phyloP scores from a whole-genome alignment of 2,113 vertebrate genomes.

The Calonectris borealis region DNA sequence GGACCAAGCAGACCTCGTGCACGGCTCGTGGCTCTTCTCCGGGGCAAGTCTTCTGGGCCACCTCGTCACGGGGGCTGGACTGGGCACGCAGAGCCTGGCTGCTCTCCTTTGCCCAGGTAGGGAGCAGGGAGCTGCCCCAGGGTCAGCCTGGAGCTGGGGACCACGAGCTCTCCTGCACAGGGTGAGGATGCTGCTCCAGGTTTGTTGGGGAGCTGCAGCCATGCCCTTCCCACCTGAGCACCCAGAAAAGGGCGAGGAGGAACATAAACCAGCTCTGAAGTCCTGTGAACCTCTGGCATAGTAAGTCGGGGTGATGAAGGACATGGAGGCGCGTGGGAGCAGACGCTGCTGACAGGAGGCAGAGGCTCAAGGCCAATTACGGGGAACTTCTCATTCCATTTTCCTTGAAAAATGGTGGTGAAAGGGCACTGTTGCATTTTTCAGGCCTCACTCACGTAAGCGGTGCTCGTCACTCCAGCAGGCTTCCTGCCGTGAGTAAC shows the following conservation, averaged over 20 bases:
- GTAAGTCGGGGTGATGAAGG: neutral
- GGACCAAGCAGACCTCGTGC: rapidly evolving
- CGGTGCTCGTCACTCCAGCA: neutral
- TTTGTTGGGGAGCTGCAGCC: neutral
- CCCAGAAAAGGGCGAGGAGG: rapidly evolving
- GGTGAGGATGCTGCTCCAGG: neutral
- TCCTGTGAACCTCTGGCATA: neutral
- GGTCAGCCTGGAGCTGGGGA: neutral
- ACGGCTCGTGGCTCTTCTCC: rapidly evolving
- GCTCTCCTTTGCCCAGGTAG: neutral
- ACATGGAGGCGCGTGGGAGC: neutral
- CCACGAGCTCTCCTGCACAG: neutral
- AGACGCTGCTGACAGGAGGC: neutral
- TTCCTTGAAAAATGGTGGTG: neutral
- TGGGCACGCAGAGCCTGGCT: rapidly evolving
- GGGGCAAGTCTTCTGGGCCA: neutral
- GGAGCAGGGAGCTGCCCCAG: neutral
- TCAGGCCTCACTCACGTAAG: neutral
- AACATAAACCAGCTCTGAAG: neutral
- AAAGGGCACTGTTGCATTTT: neutral
- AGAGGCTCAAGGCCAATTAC: neutral
- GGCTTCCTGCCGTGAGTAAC: neutral
- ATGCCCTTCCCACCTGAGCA: neutral
- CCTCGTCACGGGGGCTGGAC: rapidly evolving
- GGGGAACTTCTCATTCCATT: neutral